phyloP scores from a whole-genome alignment of 1,140 invertebrate species.

The Cydia strobilella region DNA sequence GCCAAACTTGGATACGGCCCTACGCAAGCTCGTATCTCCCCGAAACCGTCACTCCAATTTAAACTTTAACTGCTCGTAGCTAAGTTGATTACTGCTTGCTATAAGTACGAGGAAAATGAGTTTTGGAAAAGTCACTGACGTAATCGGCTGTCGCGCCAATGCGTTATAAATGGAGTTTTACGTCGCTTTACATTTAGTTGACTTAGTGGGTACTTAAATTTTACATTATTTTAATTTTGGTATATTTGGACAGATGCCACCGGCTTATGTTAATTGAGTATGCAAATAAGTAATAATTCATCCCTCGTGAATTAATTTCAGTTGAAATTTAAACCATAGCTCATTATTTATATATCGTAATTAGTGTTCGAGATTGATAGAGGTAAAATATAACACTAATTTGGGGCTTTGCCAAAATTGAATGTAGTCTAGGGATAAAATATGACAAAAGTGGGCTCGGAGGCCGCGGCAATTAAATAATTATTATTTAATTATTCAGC shows the following conservation, averaged over 20 bases:
- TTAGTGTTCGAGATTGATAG: not conserved
- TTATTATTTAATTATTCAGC: too few relatives aligned
- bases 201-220: not conserved
- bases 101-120: not conserved
- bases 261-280: not conserved
- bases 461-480: too few relatives aligned
- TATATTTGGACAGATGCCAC: slow-evolving; percentile 3
- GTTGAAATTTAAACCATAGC: not conserved
- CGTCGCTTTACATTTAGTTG: not conserved
- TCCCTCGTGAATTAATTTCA: not conserved
- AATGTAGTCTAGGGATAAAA: not conserved
- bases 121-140: not conserved
- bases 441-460: not conserved
- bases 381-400: not conserved
- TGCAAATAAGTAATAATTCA: slow-evolving; percentile 1
- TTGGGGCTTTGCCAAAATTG: not conserved
- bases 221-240: not conserved
- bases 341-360: not conserved
- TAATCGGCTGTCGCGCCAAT: not conserved
- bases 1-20: not conserved
- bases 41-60: not conserved
- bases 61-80: not conserved
- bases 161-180: not conserved
- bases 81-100: not conserved
- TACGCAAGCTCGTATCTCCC: not conserved